phyloP scores from a whole-genome alignment of 2,888 invertebrate species.

The Diloba caeruleocephala region DNA sequence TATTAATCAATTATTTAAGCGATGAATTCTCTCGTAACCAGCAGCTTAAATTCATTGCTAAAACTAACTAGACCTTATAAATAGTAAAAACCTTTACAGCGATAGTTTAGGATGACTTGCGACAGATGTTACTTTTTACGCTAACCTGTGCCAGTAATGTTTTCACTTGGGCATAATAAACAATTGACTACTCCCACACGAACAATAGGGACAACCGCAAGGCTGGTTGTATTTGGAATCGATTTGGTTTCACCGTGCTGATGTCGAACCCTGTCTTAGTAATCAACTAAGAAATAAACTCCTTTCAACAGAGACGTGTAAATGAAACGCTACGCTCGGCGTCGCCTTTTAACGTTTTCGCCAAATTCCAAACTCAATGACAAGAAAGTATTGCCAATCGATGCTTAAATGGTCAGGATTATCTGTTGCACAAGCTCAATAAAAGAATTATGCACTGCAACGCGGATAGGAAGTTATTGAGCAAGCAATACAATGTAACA shows the following conservation, averaged over 20 bases:
- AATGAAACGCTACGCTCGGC: constrained; percentile 52
- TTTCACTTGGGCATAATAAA: constrained; percentile 70
- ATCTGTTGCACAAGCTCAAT: constrained; percentile 60
- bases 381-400: constrained; percentile 58
- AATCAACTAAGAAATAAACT: constrained; percentile 70
- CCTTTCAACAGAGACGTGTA: constrained; percentile 54
- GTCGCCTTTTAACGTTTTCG: constrained; percentile 50
- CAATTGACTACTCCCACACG: constrained; percentile 77
- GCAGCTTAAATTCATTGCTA: constrained; percentile 9
- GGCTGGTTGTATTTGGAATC: constrained; percentile 77
- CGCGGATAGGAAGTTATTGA: constrained; percentile 44
- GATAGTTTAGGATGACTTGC: constrained; percentile 3
- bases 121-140: constrained; percentile 7
- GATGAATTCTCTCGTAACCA: constrained; percentile 2
- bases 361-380: constrained; percentile 53
- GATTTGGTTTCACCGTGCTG: constrained; percentile 78
- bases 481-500: constrained; percentile 43
- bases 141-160: constrained; percentile 44
- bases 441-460: constrained; percentile 56
- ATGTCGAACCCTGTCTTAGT: constrained; percentile 58
- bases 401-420: constrained; percentile 53
- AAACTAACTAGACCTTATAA: constrained; percentile 4
- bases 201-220: constrained; percentile 80
- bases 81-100: neutral
- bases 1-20: constrained; percentile 23